Conservation (phyloP, 2,888 invertebrate species). For the Philonicus albiceps region DNA sequence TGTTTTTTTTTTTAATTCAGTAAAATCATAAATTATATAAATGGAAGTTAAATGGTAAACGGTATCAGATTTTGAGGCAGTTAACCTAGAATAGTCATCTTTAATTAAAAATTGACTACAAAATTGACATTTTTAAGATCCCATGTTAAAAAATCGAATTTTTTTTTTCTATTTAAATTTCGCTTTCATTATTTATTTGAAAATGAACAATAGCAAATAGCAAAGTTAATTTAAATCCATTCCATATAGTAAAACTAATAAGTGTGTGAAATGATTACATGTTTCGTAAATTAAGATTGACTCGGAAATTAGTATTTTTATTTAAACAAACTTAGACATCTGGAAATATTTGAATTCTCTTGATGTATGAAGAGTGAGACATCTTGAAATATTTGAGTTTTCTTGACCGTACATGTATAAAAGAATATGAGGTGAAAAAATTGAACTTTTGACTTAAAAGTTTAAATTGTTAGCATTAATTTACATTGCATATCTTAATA, state of each 20-base stretch:
- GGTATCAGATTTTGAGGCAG: neutral
- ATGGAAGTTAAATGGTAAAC: neutral
- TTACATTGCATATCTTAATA: neutral
- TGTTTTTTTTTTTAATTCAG: neutral
- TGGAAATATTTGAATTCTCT: neutral
- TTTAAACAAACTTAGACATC: neutral
- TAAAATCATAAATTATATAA: neutral
- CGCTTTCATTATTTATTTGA: no score
- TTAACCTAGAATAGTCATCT: neutral
- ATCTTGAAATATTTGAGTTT: no score
- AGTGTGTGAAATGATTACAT: neutral
- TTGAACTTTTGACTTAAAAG: neutral
- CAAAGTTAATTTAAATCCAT: neutral
- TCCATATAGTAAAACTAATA: neutral
- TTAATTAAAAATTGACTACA: neutral
- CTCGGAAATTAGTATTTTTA: neutral
- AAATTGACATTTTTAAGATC: no score
- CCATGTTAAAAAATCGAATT: no score
- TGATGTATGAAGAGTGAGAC: no score
- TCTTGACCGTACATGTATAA: neutral
- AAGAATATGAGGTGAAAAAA: neutral
- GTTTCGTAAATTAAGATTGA: neutral
- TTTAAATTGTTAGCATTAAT: neutral
- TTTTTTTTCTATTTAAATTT: no score
- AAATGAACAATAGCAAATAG: neutral